Evolutionary conservation across 2,888 invertebrate species (phyloP).

Genomic region (Oxycera nigricornis): DNA sequence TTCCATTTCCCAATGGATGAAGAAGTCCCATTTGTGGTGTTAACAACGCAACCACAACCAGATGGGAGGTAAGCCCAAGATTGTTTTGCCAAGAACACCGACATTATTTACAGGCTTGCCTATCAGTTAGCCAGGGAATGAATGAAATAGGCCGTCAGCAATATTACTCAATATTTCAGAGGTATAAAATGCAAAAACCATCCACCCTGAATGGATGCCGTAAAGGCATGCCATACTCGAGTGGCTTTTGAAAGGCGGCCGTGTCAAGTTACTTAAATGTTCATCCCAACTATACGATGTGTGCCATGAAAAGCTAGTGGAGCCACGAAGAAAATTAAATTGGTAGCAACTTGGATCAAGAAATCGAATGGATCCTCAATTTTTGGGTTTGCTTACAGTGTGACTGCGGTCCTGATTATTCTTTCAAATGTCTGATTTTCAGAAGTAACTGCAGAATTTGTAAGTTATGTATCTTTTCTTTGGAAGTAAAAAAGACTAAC

Average conservation of each 20-base stretch:
- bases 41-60: constrained; percentile 9
- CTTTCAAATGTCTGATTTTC: too few species aligned
- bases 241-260: constrained; percentile 16
- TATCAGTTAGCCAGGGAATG: constrained; percentile 15
- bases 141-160: constrained; percentile 28
- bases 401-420: too few species aligned
- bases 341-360: too few species aligned
- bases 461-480: too few species aligned
- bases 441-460: too few species aligned
- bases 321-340: too few species aligned
- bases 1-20: too few species aligned
- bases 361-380: too few species aligned
- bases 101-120: constrained; percentile 29
- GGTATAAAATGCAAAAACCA: constrained; percentile 32
- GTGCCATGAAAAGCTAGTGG: neutral
- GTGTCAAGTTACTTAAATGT: neutral
- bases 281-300: neutral
- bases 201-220: neutral
- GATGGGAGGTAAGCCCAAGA: neutral
- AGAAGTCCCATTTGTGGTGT: constrained; percentile 4
- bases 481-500: too few species aligned
- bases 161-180: constrained; percentile 36
- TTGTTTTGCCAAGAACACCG: neutral
- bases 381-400: too few species aligned
- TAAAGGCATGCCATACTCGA: neutral